phyloP scores from a whole-genome alignment of 2,797 vertebrate species.

The Tangara arthus region DNA sequence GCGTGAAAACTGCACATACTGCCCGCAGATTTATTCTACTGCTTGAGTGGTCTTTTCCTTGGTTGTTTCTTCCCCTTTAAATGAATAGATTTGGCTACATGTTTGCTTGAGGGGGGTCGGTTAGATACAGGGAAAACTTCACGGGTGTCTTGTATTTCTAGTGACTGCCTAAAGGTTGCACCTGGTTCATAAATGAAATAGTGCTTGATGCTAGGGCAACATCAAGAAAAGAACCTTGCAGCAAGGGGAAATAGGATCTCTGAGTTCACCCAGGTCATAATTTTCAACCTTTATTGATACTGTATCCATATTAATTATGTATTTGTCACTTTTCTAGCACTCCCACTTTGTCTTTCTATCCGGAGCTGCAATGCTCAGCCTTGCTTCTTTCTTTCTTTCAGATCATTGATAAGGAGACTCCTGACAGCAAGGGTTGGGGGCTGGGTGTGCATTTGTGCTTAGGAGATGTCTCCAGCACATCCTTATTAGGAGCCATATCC shows the following conservation, averaged over 20 bases:
- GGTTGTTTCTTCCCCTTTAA: not conserved
- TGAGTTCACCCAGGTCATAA: not conserved
- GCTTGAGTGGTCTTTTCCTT: not conserved
- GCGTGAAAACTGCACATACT: not conserved
- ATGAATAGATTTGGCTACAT: not conserved
- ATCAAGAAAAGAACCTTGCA: not conserved
- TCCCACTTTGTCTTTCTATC: not conserved
- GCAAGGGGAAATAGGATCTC: not conserved
- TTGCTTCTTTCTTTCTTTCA: not conserved
- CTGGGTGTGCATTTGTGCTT: not conserved
- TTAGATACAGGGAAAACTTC: not conserved
- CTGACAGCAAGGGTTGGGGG: not conserved
- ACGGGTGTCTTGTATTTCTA: not conserved
- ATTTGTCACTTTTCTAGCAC: not conserved
- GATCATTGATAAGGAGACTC: not conserved
- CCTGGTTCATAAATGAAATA: not conserved
- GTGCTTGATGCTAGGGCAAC: not conserved
- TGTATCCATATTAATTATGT: not conserved
- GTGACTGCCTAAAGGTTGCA: not conserved
- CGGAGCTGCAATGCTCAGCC: not conserved
- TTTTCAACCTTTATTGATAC: not conserved
- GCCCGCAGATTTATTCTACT: not conserved
- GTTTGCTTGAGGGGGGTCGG: not conserved
- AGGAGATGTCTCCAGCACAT: not conserved
- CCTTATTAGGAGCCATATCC: conserved; percentile 15